phyloP scores from a whole-genome alignment of 2,797 vertebrate species.

The Thamnophis elegans region DNA sequence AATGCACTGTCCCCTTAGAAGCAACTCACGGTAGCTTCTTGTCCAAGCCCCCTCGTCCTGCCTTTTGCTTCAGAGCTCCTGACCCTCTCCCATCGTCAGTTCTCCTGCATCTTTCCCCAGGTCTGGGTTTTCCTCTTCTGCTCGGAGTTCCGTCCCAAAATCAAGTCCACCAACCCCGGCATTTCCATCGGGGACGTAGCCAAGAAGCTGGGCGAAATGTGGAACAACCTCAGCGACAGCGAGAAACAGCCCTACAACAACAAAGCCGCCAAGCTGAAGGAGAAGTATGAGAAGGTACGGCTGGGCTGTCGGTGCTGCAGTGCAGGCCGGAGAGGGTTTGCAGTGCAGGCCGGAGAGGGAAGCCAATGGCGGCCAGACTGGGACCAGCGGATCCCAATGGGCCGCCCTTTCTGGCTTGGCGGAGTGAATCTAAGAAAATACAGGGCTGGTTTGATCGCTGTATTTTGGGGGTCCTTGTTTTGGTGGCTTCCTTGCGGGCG shows the following conservation, averaged over 20 bases:
- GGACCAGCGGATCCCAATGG: not conserved
- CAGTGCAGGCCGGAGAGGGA: not conserved
- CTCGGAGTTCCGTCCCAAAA: conserved; percentile 85
- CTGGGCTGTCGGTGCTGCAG: not conserved
- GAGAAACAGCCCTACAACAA: conserved; percentile 84
- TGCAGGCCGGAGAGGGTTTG: not conserved
- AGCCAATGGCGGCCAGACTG: not conserved
- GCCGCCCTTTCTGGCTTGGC: no score
- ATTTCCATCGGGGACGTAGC: conserved; percentile 85
- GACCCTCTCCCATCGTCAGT: not conserved
- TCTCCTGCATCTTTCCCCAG: conserved; percentile 51
- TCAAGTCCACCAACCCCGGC: conserved; percentile 83
- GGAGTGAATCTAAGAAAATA: not conserved
- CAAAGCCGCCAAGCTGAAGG: conserved; percentile 86
- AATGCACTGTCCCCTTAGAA: not conserved
- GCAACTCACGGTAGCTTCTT: not conserved
- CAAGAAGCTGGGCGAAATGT: conserved; percentile 84
- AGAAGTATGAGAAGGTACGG: conserved; percentile 86
- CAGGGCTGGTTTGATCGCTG: not conserved
- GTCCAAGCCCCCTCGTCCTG: no score
- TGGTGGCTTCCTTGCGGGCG: not conserved
- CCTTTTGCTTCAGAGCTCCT: no score
- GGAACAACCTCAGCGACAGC: conserved; percentile 81
- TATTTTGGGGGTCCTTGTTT: not conserved
- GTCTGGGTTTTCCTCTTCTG: conserved; percentile 88